Conservation (phyloP, 2,113 vertebrate genomes). For the Ailuropoda melanoleuca region DNA sequence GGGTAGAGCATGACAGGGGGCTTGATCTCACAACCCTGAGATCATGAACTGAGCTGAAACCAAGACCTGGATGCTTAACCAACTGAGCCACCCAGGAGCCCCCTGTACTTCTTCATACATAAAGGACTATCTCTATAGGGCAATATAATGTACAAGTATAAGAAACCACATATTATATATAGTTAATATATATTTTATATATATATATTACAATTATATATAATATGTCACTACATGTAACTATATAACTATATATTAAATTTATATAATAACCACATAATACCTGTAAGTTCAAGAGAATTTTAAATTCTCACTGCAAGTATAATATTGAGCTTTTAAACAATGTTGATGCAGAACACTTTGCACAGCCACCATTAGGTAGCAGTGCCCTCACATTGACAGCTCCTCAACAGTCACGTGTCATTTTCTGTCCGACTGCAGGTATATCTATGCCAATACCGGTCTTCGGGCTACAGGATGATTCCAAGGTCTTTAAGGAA, state of each 20-base stretch:
- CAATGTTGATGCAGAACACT: neutral
- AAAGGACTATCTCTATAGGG: neutral
- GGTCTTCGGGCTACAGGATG: constrained; percentile 93
- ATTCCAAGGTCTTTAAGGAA: constrained; percentile 94
- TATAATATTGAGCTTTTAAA: neutral
- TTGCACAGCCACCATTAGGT: neutral
- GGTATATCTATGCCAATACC: constrained; percentile 97
- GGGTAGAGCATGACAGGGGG: too few relatives aligned
- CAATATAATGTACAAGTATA: neutral
- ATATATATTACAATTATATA: neutral
- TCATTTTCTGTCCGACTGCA: constrained; percentile 74
- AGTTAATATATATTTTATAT: neutral
- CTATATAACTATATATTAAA: neutral
- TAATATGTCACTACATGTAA: neutral
- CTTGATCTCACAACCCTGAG: too few relatives aligned
- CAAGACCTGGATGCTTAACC: neutral
- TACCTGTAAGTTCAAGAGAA: neutral
- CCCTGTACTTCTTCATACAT: neutral
- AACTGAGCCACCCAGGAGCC: neutral
- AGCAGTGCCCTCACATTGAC: neutral
- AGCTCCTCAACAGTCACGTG: neutral
- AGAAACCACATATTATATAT: neutral
- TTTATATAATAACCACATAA: neutral
- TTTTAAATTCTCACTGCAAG: neutral
- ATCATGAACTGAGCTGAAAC: too few relatives aligned